Evolutionary conservation across 2,113 vertebrate genomes (phyloP), one percentile per base, ranked within the genome.

Genomic region (Cichladusa arquata): DNA sequence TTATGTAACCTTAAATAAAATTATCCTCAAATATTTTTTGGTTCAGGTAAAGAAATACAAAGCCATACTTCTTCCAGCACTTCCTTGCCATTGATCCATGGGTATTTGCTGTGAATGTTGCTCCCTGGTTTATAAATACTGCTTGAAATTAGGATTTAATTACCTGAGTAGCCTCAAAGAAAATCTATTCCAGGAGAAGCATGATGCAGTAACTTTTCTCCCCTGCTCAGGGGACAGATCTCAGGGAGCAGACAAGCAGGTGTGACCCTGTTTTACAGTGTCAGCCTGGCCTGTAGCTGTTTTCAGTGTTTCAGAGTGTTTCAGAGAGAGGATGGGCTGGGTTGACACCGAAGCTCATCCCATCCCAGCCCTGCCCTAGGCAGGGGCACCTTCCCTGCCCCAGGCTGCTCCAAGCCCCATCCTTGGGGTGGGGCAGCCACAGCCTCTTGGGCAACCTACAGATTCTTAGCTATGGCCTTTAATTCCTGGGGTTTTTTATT

Each of bases 191-290:
- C 74, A 62, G 81, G 69, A 81, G 76, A 88, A 69, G 45, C 47
- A 19, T n/a, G 69, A 51, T 48, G 4, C 40, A 58, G n/a, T 3
- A 5, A 0, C 36, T 48, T 14, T 3, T 36, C 15, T 66, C 25
- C 56, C 3, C 0, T 26, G 62, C 54, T 5, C 29, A 31, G 29
- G 19, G 25, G 24, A 6, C 12, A 0, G 6, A 3, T 14, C 33
- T 36, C 34, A 20, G 2, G 72, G n/a, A 61, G 26, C 14, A 12
- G 8, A 19, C 12, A 9, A 9, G 60, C 42, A 44, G 61, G 3
- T 13, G 26, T 50, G 66, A 40, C 57, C 44, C 42, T 22, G 53
- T 24, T 67, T 8, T 42, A 13, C 40, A 51, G 12, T 5, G 34
- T 2, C 45, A 11, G 22, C 3, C 57, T 34, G 66, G 9, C 24